Evolutionary conservation across 2,797 vertebrate species (phyloP).

Genomic region (Crotalus adamanteus): DNA sequence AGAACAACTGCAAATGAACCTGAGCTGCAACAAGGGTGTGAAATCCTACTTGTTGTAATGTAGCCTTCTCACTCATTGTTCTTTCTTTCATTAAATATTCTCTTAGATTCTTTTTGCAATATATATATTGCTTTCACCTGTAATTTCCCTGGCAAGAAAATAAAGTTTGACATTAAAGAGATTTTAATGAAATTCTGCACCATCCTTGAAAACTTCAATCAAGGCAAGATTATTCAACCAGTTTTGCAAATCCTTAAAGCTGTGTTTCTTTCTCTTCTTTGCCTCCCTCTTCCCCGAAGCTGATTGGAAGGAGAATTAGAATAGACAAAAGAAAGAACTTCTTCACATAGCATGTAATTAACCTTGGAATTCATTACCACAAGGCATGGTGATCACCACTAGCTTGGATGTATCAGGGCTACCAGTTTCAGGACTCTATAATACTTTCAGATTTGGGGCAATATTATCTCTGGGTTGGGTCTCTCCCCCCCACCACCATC

Average conservation of each 20-base stretch:
- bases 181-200: constrained; percentile 16
- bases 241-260: constrained; percentile 16
- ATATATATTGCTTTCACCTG: constrained; percentile 35
- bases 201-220: constrained; percentile 38
- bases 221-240: constrained; percentile 15
- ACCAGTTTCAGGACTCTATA: background rate
- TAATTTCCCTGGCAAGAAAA: constrained; percentile 37
- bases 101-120: constrained; percentile 51
- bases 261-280: background rate
- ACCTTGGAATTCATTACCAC: background rate
- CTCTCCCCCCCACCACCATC: too few species aligned
- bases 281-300: background rate
- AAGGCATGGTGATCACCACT: background rate
- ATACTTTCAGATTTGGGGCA: background rate
- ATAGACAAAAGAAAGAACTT: background rate
- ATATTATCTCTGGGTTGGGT: background rate
- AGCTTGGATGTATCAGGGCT: background rate
- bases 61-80: constrained; percentile 53
- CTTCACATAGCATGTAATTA: background rate
- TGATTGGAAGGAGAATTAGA: background rate
- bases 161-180: background rate
- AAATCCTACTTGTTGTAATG: constrained; percentile 31
- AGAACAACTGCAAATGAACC: constrained; percentile 37
- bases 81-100: constrained; percentile 40
- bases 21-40: constrained; percentile 39